Base-by-base conservation (phyloP, 1,140 invertebrate species). In the Sweltsa coloradensis region DNA sequence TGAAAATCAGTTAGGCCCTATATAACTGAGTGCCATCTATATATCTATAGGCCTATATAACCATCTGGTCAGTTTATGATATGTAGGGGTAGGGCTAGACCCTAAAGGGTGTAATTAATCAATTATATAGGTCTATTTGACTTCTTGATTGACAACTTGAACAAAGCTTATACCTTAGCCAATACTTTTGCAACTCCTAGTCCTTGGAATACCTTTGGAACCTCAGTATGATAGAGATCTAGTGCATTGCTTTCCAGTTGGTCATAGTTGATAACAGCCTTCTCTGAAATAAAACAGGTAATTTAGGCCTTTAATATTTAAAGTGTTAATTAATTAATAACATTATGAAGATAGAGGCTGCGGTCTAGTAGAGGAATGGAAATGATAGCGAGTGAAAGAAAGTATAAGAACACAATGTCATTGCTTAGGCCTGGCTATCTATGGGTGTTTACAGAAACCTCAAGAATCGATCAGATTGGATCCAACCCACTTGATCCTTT, bases 131-230 rank as follows among this genome's bases (percentile, higher is more conserved):
- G 4, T 24, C 16, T 39, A 18, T 39, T 11, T 31, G 24, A 37
- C 49, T 47, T n/a, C 2, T 23, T 45, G 43, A 22, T 6, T 47
- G 53, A 43, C 31, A 41, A 42, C 19, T 13, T 45, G n/a, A 26
- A 53, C 25, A 41, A 34, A 22, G 24, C 19, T 14, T 37, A 13
- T 45, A 81, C 79, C 69, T 79, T 60, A 22, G 77, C 76, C 57
- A 83, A 65, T 29, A 74, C 22, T 55, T 73, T 73, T 43, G 76
- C 80, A 46, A 80, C 59, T 19, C 79, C 79, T 60, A 71, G 67
- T 19, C 76, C 76, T 63, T 72, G 70, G 54, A 73, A 73, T 45
- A 64, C 55, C 22, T 65, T 50, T 5, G 79, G 79, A 37, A 83
- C 78, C 51, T 68, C 63, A 29, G 78, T 76, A 37, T 74, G 63